Conservation (phyloP, 2,797 vertebrate genomes). For the Phyllotis vaccarum region DNA sequence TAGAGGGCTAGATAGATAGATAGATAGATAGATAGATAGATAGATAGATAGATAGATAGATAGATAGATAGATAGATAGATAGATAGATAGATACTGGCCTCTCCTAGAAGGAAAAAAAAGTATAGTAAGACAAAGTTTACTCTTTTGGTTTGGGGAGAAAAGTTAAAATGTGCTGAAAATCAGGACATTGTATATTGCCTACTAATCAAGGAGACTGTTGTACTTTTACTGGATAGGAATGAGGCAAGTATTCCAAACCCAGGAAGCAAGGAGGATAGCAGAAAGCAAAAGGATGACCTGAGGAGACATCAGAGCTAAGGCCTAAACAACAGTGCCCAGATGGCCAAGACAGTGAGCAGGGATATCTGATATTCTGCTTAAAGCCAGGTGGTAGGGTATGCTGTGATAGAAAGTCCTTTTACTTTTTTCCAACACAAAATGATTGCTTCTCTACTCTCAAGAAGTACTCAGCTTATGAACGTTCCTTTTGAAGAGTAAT, state of each 20-base stretch:
- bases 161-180: conserved; percentile 41
- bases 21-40: too few species aligned
- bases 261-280: background rate
- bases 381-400: background rate
- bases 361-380: background rate
- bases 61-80: too few species aligned
- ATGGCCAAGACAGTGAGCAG: background rate
- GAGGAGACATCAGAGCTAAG: background rate
- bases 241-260: background rate
- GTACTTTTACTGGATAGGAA: background rate
- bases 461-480: conserved; percentile 21
- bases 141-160: background rate
- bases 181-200: background rate
- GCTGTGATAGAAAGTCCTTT: background rate
- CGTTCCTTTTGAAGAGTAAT: conserved; percentile 46
- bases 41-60: too few species aligned
- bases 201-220: conserved; percentile 28
- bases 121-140: background rate
- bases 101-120: conserved; percentile 25
- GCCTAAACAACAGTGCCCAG: background rate
- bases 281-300: background rate
- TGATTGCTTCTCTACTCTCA: background rate
- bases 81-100: background rate
- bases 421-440: background rate
- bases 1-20: too few species aligned